These are phyloP conservation scores for Axea sp. DNA, from an alignment of 2,888 invertebrate species.

Conservation along the genomic window DNA sequence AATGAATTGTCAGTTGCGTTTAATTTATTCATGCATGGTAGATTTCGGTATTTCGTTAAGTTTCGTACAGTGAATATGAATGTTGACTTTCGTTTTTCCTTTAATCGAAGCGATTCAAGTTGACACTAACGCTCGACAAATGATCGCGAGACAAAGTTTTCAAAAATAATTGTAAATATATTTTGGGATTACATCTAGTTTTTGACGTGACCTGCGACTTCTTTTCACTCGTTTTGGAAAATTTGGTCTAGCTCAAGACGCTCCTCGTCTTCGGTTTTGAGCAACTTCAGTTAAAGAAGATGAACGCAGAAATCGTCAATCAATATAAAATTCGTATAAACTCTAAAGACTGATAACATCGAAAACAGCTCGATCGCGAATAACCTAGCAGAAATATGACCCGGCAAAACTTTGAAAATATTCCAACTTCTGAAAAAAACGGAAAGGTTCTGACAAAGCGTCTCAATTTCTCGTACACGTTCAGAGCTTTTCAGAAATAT, in stretches of 20 bases:
- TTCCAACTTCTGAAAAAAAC: too few relatives aligned
- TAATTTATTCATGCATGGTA: slow-evolving; percentile 1
- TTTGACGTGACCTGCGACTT: too few relatives aligned
- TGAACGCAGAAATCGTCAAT: slow-evolving; percentile 16
- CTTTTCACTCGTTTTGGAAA: slow-evolving; percentile 41
- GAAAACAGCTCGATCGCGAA: slow-evolving; percentile 33
- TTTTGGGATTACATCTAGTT: slow-evolving; percentile 12
- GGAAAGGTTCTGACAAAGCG: too few relatives aligned
- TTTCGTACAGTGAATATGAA: slow-evolving; percentile 32
- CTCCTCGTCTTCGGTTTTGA: slow-evolving; percentile 19
- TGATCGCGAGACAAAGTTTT: not conserved
- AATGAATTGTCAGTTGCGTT: not conserved
- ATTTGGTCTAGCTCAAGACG: slow-evolving; percentile 9
- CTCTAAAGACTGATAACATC: slow-evolving; percentile 57
- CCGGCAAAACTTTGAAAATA: too few relatives aligned
- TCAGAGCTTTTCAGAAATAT: too few relatives aligned
- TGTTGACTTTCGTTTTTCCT: slow-evolving; percentile 8
- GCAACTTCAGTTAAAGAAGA: slow-evolving; percentile 28
- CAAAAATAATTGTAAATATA: slow-evolving; percentile 33
- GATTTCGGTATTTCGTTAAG: slow-evolving; percentile 20
- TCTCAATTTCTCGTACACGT: too few relatives aligned
- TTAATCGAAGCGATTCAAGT: not conserved
- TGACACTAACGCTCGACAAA: slow-evolving; percentile 6
- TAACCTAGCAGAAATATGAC: too few relatives aligned
- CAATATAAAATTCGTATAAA: slow-evolving; percentile 57